Evolutionary conservation across 2,797 vertebrate species (phyloP).

Genomic region (Pyrocephalus nanus): DNA sequence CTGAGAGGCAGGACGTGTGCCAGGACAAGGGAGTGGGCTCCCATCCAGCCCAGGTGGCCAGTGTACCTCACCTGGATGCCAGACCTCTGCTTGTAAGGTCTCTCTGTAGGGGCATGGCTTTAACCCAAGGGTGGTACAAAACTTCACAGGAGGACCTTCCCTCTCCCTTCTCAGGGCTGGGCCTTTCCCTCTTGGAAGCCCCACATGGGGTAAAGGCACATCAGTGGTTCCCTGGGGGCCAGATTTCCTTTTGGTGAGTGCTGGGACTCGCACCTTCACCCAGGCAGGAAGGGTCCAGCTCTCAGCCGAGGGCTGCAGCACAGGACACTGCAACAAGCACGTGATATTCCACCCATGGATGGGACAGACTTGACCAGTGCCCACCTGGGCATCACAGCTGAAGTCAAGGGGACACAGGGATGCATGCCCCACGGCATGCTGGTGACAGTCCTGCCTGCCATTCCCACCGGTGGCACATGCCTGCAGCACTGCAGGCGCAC

Average conservation of each 20-base stretch:
- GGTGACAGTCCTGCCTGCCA: neutral
- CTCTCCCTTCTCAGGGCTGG: neutral
- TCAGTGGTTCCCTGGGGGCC: accelerated
- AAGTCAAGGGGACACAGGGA: neutral
- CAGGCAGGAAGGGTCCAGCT: neutral
- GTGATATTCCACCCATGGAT: accelerated
- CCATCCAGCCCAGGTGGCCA: neutral
- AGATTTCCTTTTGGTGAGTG: neutral
- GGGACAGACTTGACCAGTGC: accelerated
- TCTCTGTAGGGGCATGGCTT: accelerated
- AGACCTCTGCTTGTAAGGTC: neutral
- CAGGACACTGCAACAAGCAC: neutral
- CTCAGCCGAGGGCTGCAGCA: neutral
- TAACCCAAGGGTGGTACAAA: accelerated
- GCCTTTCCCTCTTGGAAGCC: neutral
- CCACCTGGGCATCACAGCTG: neutral
- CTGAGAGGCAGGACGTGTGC: accelerated
- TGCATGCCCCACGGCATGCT: accelerated
- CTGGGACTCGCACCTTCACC: neutral
- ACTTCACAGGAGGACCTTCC: neutral
- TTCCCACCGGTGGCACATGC: accelerated
- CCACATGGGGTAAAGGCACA: neutral
- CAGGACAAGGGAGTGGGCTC: neutral
- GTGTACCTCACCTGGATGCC: accelerated
- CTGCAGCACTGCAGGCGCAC: neutral